Evolutionary conservation across 2,888 invertebrate genomes (phyloP).

Genomic region (Zootermopsis nevadensis): DNA sequence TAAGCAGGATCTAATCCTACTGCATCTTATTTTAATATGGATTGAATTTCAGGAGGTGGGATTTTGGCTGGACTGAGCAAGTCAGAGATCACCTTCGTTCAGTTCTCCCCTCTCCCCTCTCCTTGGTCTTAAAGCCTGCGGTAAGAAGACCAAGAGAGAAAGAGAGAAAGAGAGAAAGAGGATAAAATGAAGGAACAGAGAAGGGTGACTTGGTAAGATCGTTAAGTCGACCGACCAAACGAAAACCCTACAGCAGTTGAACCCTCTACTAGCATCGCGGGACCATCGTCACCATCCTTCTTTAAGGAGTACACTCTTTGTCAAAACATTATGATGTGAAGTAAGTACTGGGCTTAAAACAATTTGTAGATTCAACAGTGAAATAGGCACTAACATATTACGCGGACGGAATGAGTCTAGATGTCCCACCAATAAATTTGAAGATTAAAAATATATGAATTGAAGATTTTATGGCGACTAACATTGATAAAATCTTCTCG

Average conservation of each 20-base stretch:
- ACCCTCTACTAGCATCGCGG: background rate
- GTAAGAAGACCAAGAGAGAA: conserved; percentile 21
- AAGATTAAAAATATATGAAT: no score
- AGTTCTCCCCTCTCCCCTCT: background rate
- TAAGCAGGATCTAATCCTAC: background rate
- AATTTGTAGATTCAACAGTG: no score
- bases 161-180: no score
- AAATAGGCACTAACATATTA: no score
- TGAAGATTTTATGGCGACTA: no score
- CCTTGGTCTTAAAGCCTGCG: conserved; percentile 21
- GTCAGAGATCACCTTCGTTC: conserved; percentile 1
- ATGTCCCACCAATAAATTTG: no score
- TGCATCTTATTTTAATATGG: background rate
- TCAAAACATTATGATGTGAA: background rate
- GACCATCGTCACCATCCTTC: conserved; percentile 33
- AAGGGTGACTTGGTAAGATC: conserved; percentile 44
- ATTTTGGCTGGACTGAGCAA: conserved; percentile 6
- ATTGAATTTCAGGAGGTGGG: conserved; percentile 19
- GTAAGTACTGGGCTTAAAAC: no score
- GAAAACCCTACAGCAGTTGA: conserved; percentile 6
- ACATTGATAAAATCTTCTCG: no score
- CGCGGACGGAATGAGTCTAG: no score
- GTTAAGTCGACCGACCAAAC: conserved; percentile 46
- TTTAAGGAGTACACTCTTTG: conserved; percentile 29
- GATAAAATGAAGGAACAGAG: conserved; percentile 34